Conservation (phyloP, 2,797 vertebrate genomes). For the Argya squamiceps region DNA sequence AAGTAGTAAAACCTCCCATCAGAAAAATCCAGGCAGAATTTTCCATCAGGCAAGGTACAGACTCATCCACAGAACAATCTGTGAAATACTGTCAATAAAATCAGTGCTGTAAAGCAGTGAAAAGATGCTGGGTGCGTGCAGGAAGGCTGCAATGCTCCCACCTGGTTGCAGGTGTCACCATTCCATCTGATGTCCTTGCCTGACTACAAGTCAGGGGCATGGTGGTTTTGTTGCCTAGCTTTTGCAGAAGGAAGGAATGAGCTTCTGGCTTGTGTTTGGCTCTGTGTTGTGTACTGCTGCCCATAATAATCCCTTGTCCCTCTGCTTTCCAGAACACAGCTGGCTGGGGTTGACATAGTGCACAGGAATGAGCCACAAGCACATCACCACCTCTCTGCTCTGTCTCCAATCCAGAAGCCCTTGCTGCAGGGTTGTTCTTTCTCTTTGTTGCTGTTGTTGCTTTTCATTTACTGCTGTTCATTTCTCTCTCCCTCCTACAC, state of each 20-base stretch:
- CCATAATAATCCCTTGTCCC: not conserved
- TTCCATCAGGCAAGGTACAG: not conserved
- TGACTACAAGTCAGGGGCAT: not conserved
- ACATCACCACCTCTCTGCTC: not conserved
- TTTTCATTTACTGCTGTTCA: not conserved
- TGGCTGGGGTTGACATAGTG: not conserved
- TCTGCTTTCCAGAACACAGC: not conserved
- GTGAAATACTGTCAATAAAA: not conserved
- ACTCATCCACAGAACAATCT: not conserved
- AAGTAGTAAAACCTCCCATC: conserved; percentile 5
- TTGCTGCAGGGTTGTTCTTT: not conserved
- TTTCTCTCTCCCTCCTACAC: not conserved
- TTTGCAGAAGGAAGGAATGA: not conserved
- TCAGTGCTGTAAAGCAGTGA: not conserved
- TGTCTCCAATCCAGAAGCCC: not conserved
- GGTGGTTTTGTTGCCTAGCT: not conserved
- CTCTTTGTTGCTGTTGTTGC: not conserved
- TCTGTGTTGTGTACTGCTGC: not conserved
- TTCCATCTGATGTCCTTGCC: not conserved
- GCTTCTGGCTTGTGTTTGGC: not conserved
- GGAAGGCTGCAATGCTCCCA: not conserved
- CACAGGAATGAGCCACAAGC: not conserved
- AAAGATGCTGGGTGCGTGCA: not conserved
- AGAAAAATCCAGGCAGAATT: conserved; percentile 23
- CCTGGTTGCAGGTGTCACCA: not conserved